These are phyloP conservation scores for Coenonympha arcania DNA, from an alignment of 2,888 invertebrate genomes.

Conservation along the genomic window DNA sequence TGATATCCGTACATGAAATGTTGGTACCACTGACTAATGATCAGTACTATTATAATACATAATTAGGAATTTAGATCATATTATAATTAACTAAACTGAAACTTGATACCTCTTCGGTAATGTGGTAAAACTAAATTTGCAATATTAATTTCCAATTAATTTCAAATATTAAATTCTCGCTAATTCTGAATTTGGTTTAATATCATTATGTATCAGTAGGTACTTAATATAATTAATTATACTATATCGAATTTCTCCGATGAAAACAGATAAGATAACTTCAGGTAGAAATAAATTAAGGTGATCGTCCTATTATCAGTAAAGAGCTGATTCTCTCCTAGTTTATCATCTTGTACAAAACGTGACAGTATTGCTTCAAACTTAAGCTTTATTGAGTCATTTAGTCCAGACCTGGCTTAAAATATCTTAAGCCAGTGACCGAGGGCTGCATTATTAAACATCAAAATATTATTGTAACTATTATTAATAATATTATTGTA, in stretches of 20 bases:
- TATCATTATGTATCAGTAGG: background rate
- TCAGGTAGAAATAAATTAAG: no score
- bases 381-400: background rate
- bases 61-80: background rate
- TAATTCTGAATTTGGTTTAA: background rate
- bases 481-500: no score
- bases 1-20: no score
- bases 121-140: background rate
- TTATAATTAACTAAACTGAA: background rate
- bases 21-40: no score
- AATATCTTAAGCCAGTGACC: background rate
- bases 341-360: background rate
- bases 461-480: no score
- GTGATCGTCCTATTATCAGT: no score
- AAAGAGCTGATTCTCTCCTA: no score
- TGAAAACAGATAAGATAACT: background rate
- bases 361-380: background rate
- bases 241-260: background rate
- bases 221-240: background rate
- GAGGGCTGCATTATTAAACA: no score
- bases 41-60: no score
- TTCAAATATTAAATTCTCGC: background rate
- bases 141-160: background rate
- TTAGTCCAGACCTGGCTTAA: slow-evolving; percentile 2
- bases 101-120: background rate